Base-by-base conservation (phyloP, 2,797 vertebrate species). In the Eulemur mongoz region DNA sequence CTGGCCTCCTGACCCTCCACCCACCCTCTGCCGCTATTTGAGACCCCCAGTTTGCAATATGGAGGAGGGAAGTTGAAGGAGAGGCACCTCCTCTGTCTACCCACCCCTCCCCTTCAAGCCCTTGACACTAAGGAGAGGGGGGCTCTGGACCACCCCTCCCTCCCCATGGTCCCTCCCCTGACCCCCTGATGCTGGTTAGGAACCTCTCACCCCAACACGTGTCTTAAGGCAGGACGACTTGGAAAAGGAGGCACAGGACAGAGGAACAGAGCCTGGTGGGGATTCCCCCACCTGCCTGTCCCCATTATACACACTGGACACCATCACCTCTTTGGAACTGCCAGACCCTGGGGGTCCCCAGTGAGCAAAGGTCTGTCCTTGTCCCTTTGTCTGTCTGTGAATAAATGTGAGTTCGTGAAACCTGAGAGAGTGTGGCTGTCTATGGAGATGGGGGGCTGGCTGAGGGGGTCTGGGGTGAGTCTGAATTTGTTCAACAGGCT, bases 331-430 rank as follows among this genome's bases (percentile, higher is more conserved):
- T 85, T 50, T 45, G 50, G 72, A 94, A 65, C 94, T 79, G 91
- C 90, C 81, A 76, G 93, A 70, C 79, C 76, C 85, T 52, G 80
- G 96, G 88, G 75, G 45, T 93, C 84, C 91, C 95, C 91, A 57
- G 91, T 57, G 85, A 75, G 69, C 94, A 70, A 93, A 94, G 95
- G 92, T 75, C 93, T 85, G 38, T 61, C 93, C 91, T 78, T n/a
- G 80, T 94, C 85, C 91, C 91, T 80, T 45, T 97, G 92, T 96
- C 94, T 84, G 94, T 96, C 93, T 94, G 95, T 97, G 97, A 98
- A 98, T 98, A 98, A 98, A 98, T 93, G 95, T 97, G 96, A 96
- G 95, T 97, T 93, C 7, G 57, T 98, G 98, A 76, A 76, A 80
- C 23, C 14, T 8, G 7, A 4, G 32, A 48, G 86, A 91, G 75